A percentile compares a stretch with the other conserved stretches of the same genome.
phyloP scores from a whole-genome alignment of 2,888 invertebrate species.

The Erebia palarica region DNA sequence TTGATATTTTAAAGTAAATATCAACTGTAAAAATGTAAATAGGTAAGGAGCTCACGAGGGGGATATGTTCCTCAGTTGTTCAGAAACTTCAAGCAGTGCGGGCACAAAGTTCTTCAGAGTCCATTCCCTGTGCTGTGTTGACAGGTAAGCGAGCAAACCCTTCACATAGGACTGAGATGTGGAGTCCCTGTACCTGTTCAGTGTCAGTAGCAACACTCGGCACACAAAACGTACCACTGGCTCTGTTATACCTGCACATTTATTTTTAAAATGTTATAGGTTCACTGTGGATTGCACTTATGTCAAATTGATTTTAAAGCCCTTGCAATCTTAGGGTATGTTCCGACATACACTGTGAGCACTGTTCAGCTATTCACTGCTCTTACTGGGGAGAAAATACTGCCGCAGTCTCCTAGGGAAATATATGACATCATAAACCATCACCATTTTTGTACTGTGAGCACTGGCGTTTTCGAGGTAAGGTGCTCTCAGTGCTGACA shows the following conservation, averaged over 20 bases:
- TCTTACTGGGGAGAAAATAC: too few species aligned
- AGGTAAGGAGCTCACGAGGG: conserved; percentile 84
- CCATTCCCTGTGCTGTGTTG: conserved; percentile 86
- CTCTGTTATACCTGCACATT: conserved; percentile 86
- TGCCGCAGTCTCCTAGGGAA: too few species aligned
- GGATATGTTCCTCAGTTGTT: conserved; percentile 83
- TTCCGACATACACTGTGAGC: too few species aligned
- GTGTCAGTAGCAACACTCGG: conserved; percentile 87
- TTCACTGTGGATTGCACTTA: too few species aligned
- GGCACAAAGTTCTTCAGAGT: conserved; percentile 86
- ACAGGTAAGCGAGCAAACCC: conserved; percentile 85
- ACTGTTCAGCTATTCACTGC: too few species aligned
- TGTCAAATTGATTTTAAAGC: too few species aligned
- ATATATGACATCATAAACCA: too few species aligned
- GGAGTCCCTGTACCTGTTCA: conserved; percentile 91
- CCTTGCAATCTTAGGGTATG: too few species aligned
- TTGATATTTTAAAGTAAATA: not conserved
- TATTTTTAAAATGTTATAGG: not conserved
- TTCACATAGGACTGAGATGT: conserved; percentile 89
- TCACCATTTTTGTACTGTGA: too few species aligned
- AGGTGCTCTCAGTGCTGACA: too few species aligned
- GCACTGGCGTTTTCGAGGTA: too few species aligned
- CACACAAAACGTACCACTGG: conserved; percentile 90
- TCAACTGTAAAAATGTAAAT: not conserved
- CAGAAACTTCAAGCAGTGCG: conserved; percentile 84